These are phyloP conservation scores for Megaceryle maxima DNA, from an alignment of 2,113 vertebrate species.

Conservation along the genomic window DNA sequence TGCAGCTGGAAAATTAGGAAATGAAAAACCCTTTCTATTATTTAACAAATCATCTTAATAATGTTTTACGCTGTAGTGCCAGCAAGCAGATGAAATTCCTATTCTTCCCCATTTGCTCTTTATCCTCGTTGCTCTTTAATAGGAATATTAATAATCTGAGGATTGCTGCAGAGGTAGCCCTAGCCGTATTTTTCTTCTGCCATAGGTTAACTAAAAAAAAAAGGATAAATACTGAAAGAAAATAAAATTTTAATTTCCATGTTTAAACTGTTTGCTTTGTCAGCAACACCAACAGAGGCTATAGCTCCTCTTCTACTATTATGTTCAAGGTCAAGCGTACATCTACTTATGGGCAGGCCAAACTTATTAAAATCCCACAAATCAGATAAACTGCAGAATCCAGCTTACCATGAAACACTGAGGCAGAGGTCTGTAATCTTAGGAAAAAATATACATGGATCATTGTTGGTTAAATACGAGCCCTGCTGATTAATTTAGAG, in stretches of 20 bases:
- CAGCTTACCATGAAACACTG: not conserved
- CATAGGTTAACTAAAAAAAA: not conserved
- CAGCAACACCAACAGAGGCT: not conserved
- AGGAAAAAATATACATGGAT: not conserved
- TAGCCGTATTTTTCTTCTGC: not conserved
- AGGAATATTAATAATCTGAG: conserved; percentile 38
- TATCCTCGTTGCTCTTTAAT: conserved; percentile 23
- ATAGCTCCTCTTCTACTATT: not conserved
- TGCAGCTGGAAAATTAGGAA: conserved; percentile 70
- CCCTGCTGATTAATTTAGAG: conserved; percentile 28
- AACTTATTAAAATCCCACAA: conserved; percentile 34
- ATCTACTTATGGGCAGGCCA: not conserved
- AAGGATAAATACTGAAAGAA: not conserved
- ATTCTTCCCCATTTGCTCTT: conserved; percentile 15
- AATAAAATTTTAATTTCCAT: not conserved
- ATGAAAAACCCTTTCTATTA: conserved; percentile 78
- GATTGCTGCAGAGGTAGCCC: not conserved
- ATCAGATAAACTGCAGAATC: conserved; percentile 27
- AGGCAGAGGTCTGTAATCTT: not conserved
- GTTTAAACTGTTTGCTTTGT: not conserved
- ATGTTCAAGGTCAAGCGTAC: not conserved
- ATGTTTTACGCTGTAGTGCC: conserved; percentile 40
- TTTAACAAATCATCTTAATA: conserved; percentile 79
- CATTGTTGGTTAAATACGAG: conserved; percentile 5
- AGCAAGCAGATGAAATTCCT: conserved; percentile 18